A percentile compares a stretch with the other conserved stretches of the same genome.
Evolutionary conservation across 2,888 invertebrate species (phyloP).

Genomic region (Eupithecia insigniata): DNA sequence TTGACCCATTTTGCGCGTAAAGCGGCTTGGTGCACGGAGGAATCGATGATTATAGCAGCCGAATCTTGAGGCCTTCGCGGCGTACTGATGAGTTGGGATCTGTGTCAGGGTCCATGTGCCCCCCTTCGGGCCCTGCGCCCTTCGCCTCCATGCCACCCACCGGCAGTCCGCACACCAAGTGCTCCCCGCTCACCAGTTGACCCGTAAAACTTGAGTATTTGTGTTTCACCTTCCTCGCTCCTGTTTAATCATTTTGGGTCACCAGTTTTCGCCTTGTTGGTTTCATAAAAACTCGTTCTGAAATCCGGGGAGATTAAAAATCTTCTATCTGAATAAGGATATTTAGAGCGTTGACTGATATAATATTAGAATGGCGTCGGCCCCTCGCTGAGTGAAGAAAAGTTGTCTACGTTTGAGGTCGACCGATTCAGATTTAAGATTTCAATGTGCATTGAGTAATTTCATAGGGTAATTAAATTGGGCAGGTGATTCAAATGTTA

Average conservation of each 20-base stretch:
- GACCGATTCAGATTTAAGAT: constrained; percentile 57
- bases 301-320: constrained; percentile 4
- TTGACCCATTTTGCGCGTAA: constrained; percentile 81
- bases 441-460: constrained; percentile 45
- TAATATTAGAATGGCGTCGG: constrained; percentile 59
- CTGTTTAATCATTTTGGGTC: constrained; percentile 68
- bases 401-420: constrained; percentile 67
- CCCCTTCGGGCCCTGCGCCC: constrained; percentile 72
- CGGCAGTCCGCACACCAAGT: constrained; percentile 44
- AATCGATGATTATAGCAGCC: constrained; percentile 80
- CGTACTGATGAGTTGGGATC: constrained; percentile 79
- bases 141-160: constrained; percentile 64
- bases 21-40: constrained; percentile 69
- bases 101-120: constrained; percentile 81
- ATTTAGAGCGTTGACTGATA: constrained; percentile 33
- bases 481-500: constrained; percentile 9
- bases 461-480: constrained; percentile 10
- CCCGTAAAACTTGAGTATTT: constrained; percentile 78
- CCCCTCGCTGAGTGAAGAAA: constrained; percentile 60
- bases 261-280: constrained; percentile 48
- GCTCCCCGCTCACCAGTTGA: constrained; percentile 64
- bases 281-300: constrained; percentile 37
- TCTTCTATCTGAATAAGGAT: constrained; percentile 25
- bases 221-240: constrained; percentile 68
- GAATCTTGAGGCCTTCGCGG: constrained; percentile 76